phyloP scores from a whole-genome alignment of 2,888 invertebrate genomes.

The Gandaritis pyraliata region DNA sequence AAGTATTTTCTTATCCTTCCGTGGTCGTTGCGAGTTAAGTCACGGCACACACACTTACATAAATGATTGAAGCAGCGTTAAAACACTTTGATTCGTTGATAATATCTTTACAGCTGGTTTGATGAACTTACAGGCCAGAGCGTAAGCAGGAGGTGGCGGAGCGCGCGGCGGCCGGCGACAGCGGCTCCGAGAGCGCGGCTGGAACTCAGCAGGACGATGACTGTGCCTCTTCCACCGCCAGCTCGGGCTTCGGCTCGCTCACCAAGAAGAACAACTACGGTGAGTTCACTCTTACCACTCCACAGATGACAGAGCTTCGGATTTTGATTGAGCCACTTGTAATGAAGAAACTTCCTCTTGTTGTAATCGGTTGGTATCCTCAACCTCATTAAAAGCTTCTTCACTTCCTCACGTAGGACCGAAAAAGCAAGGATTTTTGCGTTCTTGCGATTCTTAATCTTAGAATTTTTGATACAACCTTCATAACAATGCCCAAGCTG shows the following conservation, averaged over 20 bases:
- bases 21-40: neutral
- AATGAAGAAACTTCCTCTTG: no score
- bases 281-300: constrained; percentile 35
- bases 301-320: neutral
- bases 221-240: constrained; percentile 89
- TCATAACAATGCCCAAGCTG: no score
- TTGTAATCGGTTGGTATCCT: no score
- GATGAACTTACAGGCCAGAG: constrained; percentile 63
- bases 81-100: neutral
- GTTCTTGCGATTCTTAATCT: no score
- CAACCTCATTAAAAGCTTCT: no score
- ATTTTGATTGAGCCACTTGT: no score
- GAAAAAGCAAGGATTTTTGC: no score
- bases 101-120: no score
- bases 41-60: neutral
- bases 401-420: no score
- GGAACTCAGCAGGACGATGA: constrained; percentile 80
- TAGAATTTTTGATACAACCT: no score
- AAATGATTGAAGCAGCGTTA: neutral
- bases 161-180: constrained; percentile 69
- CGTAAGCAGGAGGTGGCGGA: constrained; percentile 72
- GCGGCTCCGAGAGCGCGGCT: constrained; percentile 74
- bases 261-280: constrained; percentile 89
- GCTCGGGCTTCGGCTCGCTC: constrained; percentile 94
- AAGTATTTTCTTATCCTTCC: neutral